Conservation (phyloP, 2,888 invertebrate species). For the Sicus ferrugineus region DNA sequence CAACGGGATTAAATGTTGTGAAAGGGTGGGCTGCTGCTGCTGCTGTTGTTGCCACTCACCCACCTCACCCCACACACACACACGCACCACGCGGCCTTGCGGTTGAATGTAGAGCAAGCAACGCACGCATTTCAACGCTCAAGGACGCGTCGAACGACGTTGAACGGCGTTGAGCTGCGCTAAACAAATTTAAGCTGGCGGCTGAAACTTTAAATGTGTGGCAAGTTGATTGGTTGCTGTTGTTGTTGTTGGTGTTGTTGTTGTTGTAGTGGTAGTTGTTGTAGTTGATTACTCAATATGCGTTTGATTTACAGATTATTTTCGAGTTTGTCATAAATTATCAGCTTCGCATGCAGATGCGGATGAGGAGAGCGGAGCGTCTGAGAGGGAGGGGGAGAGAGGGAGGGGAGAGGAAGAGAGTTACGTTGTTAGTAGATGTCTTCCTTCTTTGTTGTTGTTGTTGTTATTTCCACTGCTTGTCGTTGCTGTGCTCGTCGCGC, state of each 20-base stretch:
- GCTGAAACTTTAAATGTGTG: slow-evolving; percentile 20
- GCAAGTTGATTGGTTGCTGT: background rate
- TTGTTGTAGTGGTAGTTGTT: slow-evolving; percentile 16
- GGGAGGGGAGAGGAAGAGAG: background rate
- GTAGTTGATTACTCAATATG: slow-evolving; percentile 61
- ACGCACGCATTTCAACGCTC: too few relatives aligned
- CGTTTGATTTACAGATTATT: slow-evolving; percentile 56
- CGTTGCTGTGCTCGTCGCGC: slow-evolving; percentile 2
- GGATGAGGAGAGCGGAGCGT: background rate
- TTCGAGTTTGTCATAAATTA: slow-evolving; percentile 26
- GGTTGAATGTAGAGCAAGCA: too few relatives aligned
- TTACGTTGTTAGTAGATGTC: background rate
- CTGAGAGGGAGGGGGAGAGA: too few relatives aligned
- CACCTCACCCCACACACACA: background rate
- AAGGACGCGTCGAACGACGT: slow-evolving; percentile 10
- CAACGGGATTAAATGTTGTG: background rate
- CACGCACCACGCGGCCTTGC: too few relatives aligned
- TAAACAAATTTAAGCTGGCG: slow-evolving; percentile 6
- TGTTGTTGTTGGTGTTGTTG: slow-evolving; percentile 6
- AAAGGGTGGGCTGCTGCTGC: slow-evolving; percentile 3
- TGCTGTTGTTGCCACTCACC: background rate
- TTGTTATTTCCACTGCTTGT: slow-evolving; percentile 8
- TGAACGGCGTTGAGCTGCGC: background rate
- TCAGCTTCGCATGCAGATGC: background rate
- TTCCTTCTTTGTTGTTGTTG: slow-evolving; percentile 15